Base-by-base conservation (phyloP, 2,113 vertebrate species). In the Cololabis saira region DNA sequence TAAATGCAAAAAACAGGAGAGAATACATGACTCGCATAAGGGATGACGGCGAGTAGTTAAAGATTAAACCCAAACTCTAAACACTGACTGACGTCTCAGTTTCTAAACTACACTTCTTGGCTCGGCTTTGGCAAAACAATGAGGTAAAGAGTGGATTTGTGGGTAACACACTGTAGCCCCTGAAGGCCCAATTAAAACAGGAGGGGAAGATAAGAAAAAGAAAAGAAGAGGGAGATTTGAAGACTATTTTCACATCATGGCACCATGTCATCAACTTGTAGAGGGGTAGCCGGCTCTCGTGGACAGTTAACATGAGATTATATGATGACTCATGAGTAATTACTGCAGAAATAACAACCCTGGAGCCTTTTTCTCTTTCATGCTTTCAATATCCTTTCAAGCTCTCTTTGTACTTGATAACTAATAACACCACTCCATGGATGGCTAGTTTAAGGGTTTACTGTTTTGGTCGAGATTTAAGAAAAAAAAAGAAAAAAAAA, bases 101-200 rank as follows among this genome's bases (percentile, higher is more conserved):
- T 50, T 53, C 59, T 48, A 18, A 4, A 49, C 49, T 50, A n/a
- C 47, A 44, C 27, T 43, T 56, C 60, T 56, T 60, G 24, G 12
- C 51, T 75, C 12, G 12, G 27, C 47, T 66, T 17, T 24, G 22
- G 51, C 54, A 45, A 50, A 65, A 44, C 74, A 82, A 81, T 75
- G 60, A 79, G 61, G 57, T 54, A 52, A 77, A 13, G 54, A 65
- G 60, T 53, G 41, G 53, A 63, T 74, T 65, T 76, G 17, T 67
- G 76, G 41, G 33, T 68, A 48, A 24, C 13, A 42, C 27, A 18
- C 49, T 64, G 54, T 49, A 27, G 58, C 27, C 48, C 21, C 55
- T 44, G 66, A 51, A 61, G 43, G n/a, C 53, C 72, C 73, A 82
- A 85, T 87, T 83, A 80, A 66, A 63, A 60, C 13, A 2, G 27